A percentile compares a stretch with the other conserved stretches of the same genome.
Conservation (phyloP, 2,888 invertebrate genomes). For the Xiphydria camelus region DNA sequence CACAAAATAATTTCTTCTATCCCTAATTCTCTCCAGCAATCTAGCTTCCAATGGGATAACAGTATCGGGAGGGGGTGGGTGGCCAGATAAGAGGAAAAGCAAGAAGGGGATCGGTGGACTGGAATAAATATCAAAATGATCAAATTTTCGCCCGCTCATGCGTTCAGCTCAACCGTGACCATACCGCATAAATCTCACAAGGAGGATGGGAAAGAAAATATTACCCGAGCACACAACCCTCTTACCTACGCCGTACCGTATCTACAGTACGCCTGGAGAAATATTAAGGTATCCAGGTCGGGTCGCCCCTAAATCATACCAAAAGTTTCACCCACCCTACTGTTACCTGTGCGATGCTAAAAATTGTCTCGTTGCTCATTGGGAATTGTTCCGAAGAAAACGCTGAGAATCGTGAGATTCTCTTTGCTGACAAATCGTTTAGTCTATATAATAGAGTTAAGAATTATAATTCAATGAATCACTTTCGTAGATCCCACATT, state of each 20-base stretch:
- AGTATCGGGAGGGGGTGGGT: no score
- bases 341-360: neutral
- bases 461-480: no score
- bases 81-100: no score
- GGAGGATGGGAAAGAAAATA: neutral
- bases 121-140: neutral
- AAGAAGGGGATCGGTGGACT: neutral
- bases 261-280: neutral
- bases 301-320: neutral
- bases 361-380: neutral
- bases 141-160: neutral
- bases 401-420: no score
- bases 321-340: neutral
- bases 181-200: neutral
- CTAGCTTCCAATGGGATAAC: no score
- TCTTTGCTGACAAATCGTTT: no score
- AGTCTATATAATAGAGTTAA: no score
- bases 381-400: neutral
- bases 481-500: no score
- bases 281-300: constrained; percentile 4
- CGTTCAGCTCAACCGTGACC: neutral
- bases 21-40: no score
- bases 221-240: neutral
- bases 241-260: neutral
- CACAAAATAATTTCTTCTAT: no score